Evolutionary conservation across 2,797 vertebrate genomes (phyloP).

Genomic region (Acipenser transmontanus): DNA sequence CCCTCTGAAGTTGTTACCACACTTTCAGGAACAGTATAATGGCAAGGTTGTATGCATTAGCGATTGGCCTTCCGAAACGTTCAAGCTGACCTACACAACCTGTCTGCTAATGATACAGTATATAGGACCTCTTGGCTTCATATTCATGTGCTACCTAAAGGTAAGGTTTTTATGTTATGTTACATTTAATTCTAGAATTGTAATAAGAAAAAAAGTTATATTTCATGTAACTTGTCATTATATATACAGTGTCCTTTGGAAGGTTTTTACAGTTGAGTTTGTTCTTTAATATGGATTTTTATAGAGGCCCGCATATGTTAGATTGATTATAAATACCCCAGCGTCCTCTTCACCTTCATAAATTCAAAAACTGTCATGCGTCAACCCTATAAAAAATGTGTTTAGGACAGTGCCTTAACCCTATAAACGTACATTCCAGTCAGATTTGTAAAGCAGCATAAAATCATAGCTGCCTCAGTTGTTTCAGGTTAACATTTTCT

Average conservation of each 20-base stretch:
- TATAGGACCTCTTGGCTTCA: slow-evolving; percentile 72
- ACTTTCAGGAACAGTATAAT: slow-evolving; percentile 57
- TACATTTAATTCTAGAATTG: slow-evolving; percentile 7
- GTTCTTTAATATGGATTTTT: background rate
- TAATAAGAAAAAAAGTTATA: no score
- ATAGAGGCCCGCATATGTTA: background rate
- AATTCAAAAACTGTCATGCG: no score
- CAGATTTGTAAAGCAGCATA: no score
- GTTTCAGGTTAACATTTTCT: no score
- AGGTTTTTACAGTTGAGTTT: background rate
- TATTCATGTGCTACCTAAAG: slow-evolving; percentile 83
- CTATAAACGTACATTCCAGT: no score
- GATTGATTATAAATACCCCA: background rate
- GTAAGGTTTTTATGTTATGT: slow-evolving; percentile 43
- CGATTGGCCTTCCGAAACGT: slow-evolving; percentile 64
- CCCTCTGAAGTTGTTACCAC: slow-evolving; percentile 64
- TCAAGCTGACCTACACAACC: slow-evolving; percentile 69
- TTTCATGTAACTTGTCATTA: no score
- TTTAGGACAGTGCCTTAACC: no score
- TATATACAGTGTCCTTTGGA: slow-evolving; percentile 5
- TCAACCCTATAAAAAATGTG: no score
- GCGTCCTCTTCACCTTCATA: background rate
- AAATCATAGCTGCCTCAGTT: no score
- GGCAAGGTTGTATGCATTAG: slow-evolving; percentile 75
- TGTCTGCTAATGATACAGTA: slow-evolving; percentile 73